Evolutionary conservation across 1,140 invertebrate genomes (phyloP), one percentile per base, ranked within the genome.

Genomic region (Protaetia brevitarsis): DNA sequence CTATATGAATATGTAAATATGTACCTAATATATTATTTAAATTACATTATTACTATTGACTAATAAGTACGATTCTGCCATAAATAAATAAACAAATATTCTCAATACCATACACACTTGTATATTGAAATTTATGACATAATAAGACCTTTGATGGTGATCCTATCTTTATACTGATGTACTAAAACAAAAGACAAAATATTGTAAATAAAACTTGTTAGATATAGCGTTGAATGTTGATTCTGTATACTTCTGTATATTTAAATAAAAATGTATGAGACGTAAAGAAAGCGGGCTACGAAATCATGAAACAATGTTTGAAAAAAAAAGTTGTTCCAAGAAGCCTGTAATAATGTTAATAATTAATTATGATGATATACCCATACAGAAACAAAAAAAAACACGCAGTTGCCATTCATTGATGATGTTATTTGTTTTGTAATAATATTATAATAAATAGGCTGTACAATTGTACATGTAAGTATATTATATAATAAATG

Each of bases 161-260:
- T n/a, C n/a, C n/a, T n/a, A n/a, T 45, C 41, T 45, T 45, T 45
- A 13, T 45, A 45, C 41, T 45, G n/a, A n/a, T n/a, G n/a, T n/a
- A n/a, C n/a, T 58, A 21, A 27, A 58, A 58, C 29, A 27, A 58
- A 16, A 58, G 29, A 56, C 10, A 56, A 56, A 58, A 45, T 45
- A 45, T 45, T 58, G 63, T 65, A 65, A 66, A 66, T 60, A 61
- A 58, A 70, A 26, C 65, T 65, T 69, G 64, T 70, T 70, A 70
- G 68, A 67, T 41, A 65, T 70, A 70, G 66, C 62, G 67, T 67
- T 66, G 16, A 63, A 70, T 67, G 68, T 70, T 70, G 68, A 70
- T 65, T 67, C 65, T 60, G 68, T 70, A 70, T 67, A 70, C 68
- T 67, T 51, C 65, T 64, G 37, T 63, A 63, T 66, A 61, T 3